Base-by-base conservation (phyloP, 2,888 invertebrate species). In the Ormyrus pomaceus region DNA sequence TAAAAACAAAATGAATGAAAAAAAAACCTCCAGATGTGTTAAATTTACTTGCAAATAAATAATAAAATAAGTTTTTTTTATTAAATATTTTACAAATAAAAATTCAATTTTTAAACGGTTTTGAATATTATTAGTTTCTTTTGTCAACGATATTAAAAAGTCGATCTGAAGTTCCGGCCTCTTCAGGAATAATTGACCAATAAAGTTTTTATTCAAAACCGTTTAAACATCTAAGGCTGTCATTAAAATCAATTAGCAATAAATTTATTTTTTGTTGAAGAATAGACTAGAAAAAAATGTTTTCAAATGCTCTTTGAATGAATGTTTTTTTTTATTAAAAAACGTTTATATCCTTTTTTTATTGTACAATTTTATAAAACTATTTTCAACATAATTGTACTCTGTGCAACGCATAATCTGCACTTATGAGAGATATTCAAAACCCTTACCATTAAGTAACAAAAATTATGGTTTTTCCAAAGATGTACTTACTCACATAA, bases 401-500 rank as follows among this genome's bases (percentile, higher is more conserved):
- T 34, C 76, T 77, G 73, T 80, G 68, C 62, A 55, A 10, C 70
- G 58, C 55, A 71, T 56, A 13, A 46, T 58, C 7, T 5, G 53
- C 46, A 55, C n/a, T 59, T 75, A 9, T 66, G 46, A 55, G 66
- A 75, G 75, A 79, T 69, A 13, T 11, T 61, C 13, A 46, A 66
- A 61, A 66, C 79, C 81, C 79, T 79, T 79, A 79, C 81, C 79
- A 71, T 78, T 61, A 61, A 64, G 62, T 75, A 71, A 77, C 51
- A 82, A 80, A 82, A 82, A 82, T 66, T 68, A 73, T 73, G 9
- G 13, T 77, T 48, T 58, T 45, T 65, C 19, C 55, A 46, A 53
- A 55, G 34, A 61, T 65, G 51, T 62, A 56, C 9, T 58, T 62
- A 64, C 55, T 58, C 51, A 34, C 45, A 62, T 62, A 78, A 79